These are phyloP conservation scores for Agrotis segetum DNA, from an alignment of 2,888 invertebrate species.

Conservation along the genomic window DNA sequence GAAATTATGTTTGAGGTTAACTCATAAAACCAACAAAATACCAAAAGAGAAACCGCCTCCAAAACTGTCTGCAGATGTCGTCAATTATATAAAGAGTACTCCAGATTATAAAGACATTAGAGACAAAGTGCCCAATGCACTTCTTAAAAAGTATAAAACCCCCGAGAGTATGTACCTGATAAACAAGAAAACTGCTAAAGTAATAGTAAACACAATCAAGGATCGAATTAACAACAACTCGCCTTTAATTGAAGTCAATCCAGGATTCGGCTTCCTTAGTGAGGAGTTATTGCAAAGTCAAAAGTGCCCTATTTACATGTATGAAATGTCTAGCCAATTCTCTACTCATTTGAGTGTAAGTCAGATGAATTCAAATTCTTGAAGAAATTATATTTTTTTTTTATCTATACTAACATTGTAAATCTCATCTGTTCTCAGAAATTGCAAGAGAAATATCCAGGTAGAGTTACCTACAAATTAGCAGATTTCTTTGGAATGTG, in stretches of 20 bases:
- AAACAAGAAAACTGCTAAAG: slow-evolving; percentile 81
- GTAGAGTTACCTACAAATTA: slow-evolving; percentile 83
- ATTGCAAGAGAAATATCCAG: slow-evolving; percentile 80
- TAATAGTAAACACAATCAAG: slow-evolving; percentile 79
- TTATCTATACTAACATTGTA: not conserved
- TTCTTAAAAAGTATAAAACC: slow-evolving; percentile 82
- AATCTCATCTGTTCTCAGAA: slow-evolving; percentile 70
- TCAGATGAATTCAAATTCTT: not conserved
- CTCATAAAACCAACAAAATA: slow-evolving; percentile 74
- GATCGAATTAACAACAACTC: slow-evolving; percentile 73
- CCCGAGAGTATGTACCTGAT: slow-evolving; percentile 86
- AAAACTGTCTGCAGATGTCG: slow-evolving; percentile 79
- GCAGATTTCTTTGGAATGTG: slow-evolving; percentile 91
- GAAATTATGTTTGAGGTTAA: slow-evolving; percentile 69
- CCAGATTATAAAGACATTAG: slow-evolving; percentile 76
- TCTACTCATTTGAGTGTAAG: slow-evolving; percentile 84
- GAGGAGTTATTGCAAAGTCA: slow-evolving; percentile 89
- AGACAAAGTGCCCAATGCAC: slow-evolving; percentile 78
- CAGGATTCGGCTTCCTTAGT: slow-evolving; percentile 93
- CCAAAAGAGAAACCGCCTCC: slow-evolving; percentile 71
- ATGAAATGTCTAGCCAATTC: slow-evolving; percentile 91
- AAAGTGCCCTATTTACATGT: slow-evolving; percentile 89
- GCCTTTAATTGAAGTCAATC: slow-evolving; percentile 92
- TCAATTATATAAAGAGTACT: slow-evolving; percentile 78
- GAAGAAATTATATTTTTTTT: not conserved